Percentiles rank a stretch among this genome's conserved stretches.
Evolutionary conservation across 2,888 invertebrate species (phyloP).

Genomic region (Lordiphosa andalusiaca): DNA sequence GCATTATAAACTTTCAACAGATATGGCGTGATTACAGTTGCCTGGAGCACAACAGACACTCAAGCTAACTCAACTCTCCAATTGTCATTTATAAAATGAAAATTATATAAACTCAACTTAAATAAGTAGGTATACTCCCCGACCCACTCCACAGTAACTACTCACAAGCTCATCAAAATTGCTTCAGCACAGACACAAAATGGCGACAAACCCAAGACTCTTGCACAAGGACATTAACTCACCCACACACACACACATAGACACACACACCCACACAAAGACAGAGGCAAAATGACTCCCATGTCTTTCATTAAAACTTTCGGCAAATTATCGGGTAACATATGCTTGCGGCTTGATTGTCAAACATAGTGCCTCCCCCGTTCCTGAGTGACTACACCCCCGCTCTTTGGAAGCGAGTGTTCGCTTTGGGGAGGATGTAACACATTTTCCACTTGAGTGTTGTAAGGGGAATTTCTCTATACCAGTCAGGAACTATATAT

Average conservation of each 20-base stretch:
- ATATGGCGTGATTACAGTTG: conserved; percentile 72
- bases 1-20: conserved; percentile 71
- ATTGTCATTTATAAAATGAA: conserved; percentile 67
- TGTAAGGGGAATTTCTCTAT: conserved; percentile 61
- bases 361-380: conserved; percentile 36
- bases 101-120: conserved; percentile 44
- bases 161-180: conserved; percentile 66
- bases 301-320: conserved; percentile 81
- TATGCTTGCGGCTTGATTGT: conserved; percentile 79
- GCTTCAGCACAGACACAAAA: conserved; percentile 60
- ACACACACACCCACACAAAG: conserved; percentile 1
- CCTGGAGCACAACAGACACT: conserved; percentile 39
- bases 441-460: conserved; percentile 70
- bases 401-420: conserved; percentile 12
- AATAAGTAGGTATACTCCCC: conserved; percentile 14
- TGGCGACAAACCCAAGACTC: conserved; percentile 57
- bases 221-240: conserved; percentile 35
- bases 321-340: conserved; percentile 81
- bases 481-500: conserved; percentile 41
- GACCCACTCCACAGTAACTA: conserved; percentile 40
- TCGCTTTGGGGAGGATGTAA: conserved; percentile 35
- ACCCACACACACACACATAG: conserved; percentile 12
- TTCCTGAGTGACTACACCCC: conserved; percentile 26
- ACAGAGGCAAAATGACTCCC: conserved; percentile 78
- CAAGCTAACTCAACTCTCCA: conserved; percentile 36